phyloP scores from a whole-genome alignment of 2,113 vertebrate genomes.

The Forbesichthys papilliferus region DNA sequence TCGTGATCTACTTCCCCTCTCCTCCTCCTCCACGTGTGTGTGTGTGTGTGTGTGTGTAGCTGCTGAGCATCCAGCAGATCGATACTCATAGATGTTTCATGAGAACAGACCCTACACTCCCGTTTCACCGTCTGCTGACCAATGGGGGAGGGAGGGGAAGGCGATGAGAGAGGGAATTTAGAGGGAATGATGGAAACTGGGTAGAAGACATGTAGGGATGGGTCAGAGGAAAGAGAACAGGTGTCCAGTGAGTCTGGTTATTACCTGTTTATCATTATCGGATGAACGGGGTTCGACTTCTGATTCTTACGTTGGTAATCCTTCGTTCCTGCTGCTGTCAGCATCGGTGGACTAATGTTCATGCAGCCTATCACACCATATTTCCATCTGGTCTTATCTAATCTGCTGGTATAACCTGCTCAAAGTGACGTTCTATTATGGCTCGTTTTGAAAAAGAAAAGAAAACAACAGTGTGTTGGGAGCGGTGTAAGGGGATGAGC shows the following conservation, averaged over 20 bases:
- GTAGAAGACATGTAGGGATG: not conserved
- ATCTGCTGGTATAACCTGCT: too few relatives aligned
- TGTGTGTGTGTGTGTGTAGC: not conserved
- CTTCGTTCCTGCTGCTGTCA: too few relatives aligned
- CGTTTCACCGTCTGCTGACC: slow-evolving; percentile 73
- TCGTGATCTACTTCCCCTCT: not conserved
- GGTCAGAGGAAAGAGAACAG: not conserved
- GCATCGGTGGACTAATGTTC: too few relatives aligned
- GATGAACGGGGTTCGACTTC: too few relatives aligned
- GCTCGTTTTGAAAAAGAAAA: not conserved
- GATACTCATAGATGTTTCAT: slow-evolving; percentile 87
- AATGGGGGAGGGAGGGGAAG: slow-evolving; percentile 8
- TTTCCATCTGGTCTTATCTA: too few relatives aligned
- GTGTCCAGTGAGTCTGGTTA: not conserved
- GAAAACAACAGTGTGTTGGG: not conserved
- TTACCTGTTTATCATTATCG: not conserved
- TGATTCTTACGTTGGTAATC: too few relatives aligned
- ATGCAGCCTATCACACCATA: too few relatives aligned
- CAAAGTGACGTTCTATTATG: too few relatives aligned
- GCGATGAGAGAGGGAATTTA: slow-evolving; percentile 16
- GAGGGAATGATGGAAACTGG: not conserved
- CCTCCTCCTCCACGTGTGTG: slow-evolving; percentile 30
- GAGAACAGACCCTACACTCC: slow-evolving; percentile 78
- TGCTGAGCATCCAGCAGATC: slow-evolving; percentile 67
- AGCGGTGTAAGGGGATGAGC: not conserved